Conservation (phyloP, 2,113 vertebrate genomes). For the Ciconia stormi region DNA sequence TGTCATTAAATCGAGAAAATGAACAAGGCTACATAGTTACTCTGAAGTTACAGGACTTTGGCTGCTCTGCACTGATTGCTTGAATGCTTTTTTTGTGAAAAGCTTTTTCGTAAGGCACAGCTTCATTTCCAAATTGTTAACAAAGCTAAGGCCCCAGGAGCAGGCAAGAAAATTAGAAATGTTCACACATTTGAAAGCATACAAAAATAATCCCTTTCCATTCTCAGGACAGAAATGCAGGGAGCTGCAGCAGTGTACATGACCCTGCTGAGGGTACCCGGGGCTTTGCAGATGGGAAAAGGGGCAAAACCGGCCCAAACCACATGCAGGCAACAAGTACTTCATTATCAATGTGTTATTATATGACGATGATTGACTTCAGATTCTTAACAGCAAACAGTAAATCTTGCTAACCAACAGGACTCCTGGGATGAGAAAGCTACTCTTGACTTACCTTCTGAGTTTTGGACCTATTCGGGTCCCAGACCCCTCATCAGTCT, state of each 20-base stretch:
- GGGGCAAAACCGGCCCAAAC: background rate
- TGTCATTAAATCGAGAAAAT: background rate
- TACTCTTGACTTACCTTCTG: background rate
- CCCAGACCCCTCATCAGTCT: background rate
- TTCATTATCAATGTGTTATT: slow-evolving; percentile 51
- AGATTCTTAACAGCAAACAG: background rate
- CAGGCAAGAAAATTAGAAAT: slow-evolving; percentile 51
- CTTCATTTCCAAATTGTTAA: slow-evolving; percentile 55
- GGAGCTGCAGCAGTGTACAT: background rate
- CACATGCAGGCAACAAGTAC: background rate
- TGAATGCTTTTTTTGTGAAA: background rate
- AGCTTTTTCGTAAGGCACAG: background rate
- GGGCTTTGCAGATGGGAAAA: background rate
- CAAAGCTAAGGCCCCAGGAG: background rate
- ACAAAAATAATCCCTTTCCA: background rate
- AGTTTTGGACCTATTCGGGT: background rate
- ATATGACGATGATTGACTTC: background rate
- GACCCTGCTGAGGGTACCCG: background rate
- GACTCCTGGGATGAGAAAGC: background rate
- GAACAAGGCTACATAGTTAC: background rate
- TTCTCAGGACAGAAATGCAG: background rate
- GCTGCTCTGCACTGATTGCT: background rate
- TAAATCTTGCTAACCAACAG: slow-evolving; percentile 17
- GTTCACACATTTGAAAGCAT: background rate
- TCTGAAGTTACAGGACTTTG: background rate